Conservation (phyloP, 2,888 invertebrate species). For the Mesoligia furuncula region DNA sequence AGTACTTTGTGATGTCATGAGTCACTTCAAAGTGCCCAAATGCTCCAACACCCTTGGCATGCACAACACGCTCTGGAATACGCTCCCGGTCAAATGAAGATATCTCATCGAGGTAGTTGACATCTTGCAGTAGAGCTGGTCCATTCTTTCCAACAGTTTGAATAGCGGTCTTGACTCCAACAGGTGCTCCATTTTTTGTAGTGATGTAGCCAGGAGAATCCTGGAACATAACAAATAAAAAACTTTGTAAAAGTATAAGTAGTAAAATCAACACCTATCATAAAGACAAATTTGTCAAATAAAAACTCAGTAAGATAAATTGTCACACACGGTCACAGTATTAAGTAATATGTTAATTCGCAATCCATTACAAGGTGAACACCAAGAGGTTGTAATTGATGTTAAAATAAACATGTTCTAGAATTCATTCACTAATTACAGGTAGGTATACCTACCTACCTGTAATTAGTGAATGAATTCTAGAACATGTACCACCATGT, state of each 20-base stretch:
- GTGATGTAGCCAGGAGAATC: constrained; percentile 92
- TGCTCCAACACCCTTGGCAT: constrained; percentile 98
- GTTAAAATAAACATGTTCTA: constrained; percentile 47
- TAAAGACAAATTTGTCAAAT: constrained; percentile 1
- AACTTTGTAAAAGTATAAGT: background rate
- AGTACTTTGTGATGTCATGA: constrained; percentile 95
- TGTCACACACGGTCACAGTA: constrained; percentile 25
- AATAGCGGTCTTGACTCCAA: constrained; percentile 94
- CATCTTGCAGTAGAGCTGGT: constrained; percentile 96
- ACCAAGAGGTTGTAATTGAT: constrained; percentile 36
- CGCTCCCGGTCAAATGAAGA: constrained; percentile 97
- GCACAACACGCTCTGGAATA: constrained; percentile 98
- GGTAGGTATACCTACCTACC: too few relatives aligned
- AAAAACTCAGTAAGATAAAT: constrained; percentile 26
- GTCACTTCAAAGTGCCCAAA: constrained; percentile 97
- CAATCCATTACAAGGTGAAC: constrained; percentile 65
- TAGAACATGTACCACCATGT: too few relatives aligned
- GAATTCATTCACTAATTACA: constrained; percentile 24
- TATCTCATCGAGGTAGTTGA: constrained; percentile 94
- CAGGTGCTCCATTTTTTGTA: constrained; percentile 95
- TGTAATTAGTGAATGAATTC: too few relatives aligned
- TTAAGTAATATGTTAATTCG: constrained; percentile 58
- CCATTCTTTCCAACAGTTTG: constrained; percentile 97
- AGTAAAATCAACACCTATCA: background rate
- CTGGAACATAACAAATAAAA: constrained; percentile 79